Base-by-base conservation (phyloP, 2,797 vertebrate genomes). In the Notoglanidium macrostoma region DNA sequence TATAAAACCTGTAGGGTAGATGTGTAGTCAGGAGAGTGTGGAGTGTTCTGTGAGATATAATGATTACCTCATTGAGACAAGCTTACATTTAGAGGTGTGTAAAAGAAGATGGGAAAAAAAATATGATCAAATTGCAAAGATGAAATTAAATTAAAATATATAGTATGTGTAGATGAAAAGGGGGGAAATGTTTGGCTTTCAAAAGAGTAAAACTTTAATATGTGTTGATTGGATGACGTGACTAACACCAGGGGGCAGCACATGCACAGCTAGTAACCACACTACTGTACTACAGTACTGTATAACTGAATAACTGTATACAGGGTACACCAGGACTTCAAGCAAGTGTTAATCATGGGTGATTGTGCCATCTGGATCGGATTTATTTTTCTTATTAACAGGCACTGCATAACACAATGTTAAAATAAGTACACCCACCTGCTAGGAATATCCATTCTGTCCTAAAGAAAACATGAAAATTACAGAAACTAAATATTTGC, bases 171-270 rank as follows among this genome's bases (percentile, higher is more conserved):
- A 51, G 14, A 19, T 55, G 3, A 17, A 23, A 23, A 57, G 3
- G 3, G 0, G 0, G 29, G 23, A 55, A 57, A 21, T 40, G 29
- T 11, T 15, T 77, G 29, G 8, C 7, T 57, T 59, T 23, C 4
- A 10, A 35, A 57, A 35, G 2, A 23, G 21, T 0, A 61, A 26
- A 44, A 3, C 32, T 40, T 40, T 40, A 40, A 40, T 14, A 51
- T 78, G 76, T 23, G 29, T 15, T 5, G 15, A 40, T 14, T 40
- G 79, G 19, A 57, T 57, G 76, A 0, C 6, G 49, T 55, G 9
- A 23, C 12, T 8, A 63, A 76, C 84, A 73, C 44, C 65, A 86
- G 46, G 73, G 70, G 87, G 77, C 84, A 81, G 87, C 80, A 65
- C 83, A 29, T 32, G 1, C 54, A 68, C 44, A 32, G 12, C 23